Conservation (phyloP, 2,797 vertebrate genomes). For the Manis crassicaudata region DNA sequence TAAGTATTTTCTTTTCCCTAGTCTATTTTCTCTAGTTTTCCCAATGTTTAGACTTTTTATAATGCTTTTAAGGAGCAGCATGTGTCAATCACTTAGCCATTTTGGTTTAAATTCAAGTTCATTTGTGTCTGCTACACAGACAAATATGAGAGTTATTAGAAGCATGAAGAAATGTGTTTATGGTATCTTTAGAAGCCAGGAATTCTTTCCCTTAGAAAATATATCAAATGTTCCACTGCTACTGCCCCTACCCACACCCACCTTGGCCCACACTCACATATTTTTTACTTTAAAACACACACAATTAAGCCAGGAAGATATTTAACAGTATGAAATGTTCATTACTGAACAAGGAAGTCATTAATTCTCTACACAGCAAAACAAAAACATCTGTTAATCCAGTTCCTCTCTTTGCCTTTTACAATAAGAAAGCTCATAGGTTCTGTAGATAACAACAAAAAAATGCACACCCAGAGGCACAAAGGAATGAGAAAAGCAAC, state of each 20-base stretch:
- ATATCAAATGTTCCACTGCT: not conserved
- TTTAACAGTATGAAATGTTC: constrained; percentile 31
- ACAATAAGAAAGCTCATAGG: constrained; percentile 57
- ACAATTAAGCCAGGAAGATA: constrained; percentile 46
- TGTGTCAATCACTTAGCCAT: not conserved
- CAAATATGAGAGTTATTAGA: not conserved
- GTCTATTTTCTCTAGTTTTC: not conserved
- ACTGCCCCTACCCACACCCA: not conserved
- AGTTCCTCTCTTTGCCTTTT: constrained; percentile 28
- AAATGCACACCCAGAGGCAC: constrained; percentile 26
- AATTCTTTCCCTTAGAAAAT: not conserved
- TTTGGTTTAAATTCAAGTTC: constrained; percentile 35
- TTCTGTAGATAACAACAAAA: constrained; percentile 46
- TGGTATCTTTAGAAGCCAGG: not conserved
- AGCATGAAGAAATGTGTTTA: not conserved
- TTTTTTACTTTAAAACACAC: not conserved
- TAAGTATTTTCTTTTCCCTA: not conserved
- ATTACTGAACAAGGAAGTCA: constrained; percentile 27
- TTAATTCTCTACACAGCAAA: constrained; percentile 50
- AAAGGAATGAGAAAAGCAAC: constrained; percentile 8
- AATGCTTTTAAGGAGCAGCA: not conserved
- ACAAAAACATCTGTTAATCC: constrained; percentile 66
- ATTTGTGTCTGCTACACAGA: not conserved
- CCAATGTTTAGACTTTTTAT: not conserved
- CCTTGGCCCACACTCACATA: not conserved